Base-by-base conservation (phyloP, 2,888 invertebrate species). In the Mythimna albipuncta region DNA sequence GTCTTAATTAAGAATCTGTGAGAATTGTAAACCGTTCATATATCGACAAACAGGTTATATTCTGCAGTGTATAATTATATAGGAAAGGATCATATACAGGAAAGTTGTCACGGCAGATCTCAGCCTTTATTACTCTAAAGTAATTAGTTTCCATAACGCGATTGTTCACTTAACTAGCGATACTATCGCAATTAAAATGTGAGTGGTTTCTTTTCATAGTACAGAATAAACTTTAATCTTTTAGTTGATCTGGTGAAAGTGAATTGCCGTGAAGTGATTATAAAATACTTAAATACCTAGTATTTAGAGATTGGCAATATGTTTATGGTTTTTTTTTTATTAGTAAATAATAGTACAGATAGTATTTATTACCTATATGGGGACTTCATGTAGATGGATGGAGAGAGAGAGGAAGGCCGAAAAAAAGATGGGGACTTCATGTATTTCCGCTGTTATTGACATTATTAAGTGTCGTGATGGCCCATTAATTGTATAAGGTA, bases 201-300 rank as follows among this genome's bases (percentile, higher is more conserved):
- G 52, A 82, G 44, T 54, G 55, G 41, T 65, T 81, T 64, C 62
- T 75, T 82, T 78, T 80, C 54, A 63, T 50, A 68, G 47, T 59
- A 63, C 47, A 68, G 19, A 65, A 68, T 47, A 69, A 50, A 62
- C 54, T 58, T 38, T 73, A 50, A 82, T 82, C 83, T 54, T 47
- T 58, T 55, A 57, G 11, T 65, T 68, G 38, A 71, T 71, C 66
- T 61, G 58, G 75, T 72, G 83, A 81, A 81, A 81, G 81, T 79
- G 57, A 66, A 64, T 62, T 59, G 67, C 50, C 77, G 26, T 70
- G 32, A 81, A 71, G 58, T 71, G 19, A 63, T 66, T 52, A 71
- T 16, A 44, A 19, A 52, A 38, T n/a, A 47, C 26, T 21, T 59
- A 10, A 5, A 32, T 69, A 55, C 1, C 61, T 61, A 19, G 38